Conservation (phyloP, 2,888 invertebrate species). For the Stenodera caucasica region DNA sequence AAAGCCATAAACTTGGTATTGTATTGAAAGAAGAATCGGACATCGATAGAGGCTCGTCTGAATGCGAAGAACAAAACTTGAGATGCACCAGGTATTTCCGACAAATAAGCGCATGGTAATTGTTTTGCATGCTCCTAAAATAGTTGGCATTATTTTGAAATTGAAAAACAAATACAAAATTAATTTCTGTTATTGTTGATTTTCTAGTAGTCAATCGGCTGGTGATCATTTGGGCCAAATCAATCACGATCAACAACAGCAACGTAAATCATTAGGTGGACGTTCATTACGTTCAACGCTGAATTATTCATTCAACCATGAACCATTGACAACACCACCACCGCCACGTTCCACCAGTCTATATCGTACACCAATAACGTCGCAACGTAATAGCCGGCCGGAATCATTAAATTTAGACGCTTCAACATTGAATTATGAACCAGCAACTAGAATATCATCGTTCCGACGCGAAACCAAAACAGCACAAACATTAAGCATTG, state of each 20-base stretch:
- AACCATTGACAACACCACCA: constrained; percentile 34
- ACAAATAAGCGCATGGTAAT: constrained; percentile 45
- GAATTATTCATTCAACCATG: constrained; percentile 49
- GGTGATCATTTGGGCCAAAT: constrained; percentile 34
- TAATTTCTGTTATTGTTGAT: constrained; percentile 10
- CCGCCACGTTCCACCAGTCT: constrained; percentile 44
- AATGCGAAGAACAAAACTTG: constrained; percentile 52
- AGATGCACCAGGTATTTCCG: constrained; percentile 51
- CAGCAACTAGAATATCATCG: constrained; percentile 64
- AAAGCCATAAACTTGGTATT: constrained; percentile 50
- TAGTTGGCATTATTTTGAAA: background rate
- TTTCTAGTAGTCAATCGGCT: constrained; percentile 40
- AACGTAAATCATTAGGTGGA: constrained; percentile 29
- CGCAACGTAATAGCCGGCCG: constrained; percentile 51
- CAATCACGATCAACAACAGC: constrained; percentile 37
- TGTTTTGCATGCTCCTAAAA: constrained; percentile 26
- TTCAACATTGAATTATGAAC: constrained; percentile 59
- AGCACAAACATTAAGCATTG: constrained; percentile 82
- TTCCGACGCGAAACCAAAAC: constrained; percentile 82
- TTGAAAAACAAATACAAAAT: background rate
- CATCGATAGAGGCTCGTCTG: constrained; percentile 52
- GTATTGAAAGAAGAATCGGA: constrained; percentile 54
- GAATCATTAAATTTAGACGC: constrained; percentile 61
- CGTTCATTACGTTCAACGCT: constrained; percentile 48
- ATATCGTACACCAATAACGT: constrained; percentile 37